Percentiles rank a stretch among this genome's conserved stretches.
Evolutionary conservation across 2,797 vertebrate genomes (phyloP).

Genomic region (Syngnathus rostellatus): DNA sequence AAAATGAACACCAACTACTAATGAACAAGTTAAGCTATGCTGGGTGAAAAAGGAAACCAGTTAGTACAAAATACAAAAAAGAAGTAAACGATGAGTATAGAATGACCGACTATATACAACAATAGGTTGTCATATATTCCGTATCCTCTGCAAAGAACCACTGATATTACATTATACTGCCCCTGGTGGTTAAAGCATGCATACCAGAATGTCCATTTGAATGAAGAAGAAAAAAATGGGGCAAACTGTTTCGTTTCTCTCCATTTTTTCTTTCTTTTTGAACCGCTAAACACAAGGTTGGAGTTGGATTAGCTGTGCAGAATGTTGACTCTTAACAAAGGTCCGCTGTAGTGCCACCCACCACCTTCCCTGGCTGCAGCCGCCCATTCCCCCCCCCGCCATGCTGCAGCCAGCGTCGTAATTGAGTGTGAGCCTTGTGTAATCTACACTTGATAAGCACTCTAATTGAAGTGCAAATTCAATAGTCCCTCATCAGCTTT

Average conservation of each 20-base stretch:
- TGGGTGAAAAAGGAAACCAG: not conserved
- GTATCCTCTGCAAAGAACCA: too few species aligned
- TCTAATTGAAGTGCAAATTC: conserved; percentile 93
- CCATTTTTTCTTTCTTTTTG: too few species aligned
- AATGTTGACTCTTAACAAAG: not conserved
- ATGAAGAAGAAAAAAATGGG: too few species aligned
- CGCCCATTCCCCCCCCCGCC: not conserved
- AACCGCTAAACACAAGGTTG: too few species aligned
- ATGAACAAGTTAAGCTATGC: not conserved
- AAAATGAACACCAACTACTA: not conserved
- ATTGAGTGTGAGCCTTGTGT: conserved; percentile 76
- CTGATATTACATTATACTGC: too few species aligned
- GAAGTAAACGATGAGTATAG: not conserved
- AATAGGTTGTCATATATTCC: too few species aligned
- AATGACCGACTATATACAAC: not conserved
- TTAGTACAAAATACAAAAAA: not conserved
- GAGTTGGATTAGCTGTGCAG: too few species aligned
- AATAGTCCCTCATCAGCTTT: conserved; percentile 76
- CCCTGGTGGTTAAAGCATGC: too few species aligned
- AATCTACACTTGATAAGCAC: conserved; percentile 81
- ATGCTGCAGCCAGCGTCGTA: conserved; percentile 54
- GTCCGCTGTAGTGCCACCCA: not conserved
- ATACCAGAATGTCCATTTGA: too few species aligned
- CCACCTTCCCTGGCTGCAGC: not conserved
- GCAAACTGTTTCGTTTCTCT: too few species aligned